A percentile compares a stretch with the other conserved stretches of the same genome.
These are phyloP conservation scores for Ceraclea dissimilis DNA, from an alignment of 2,888 invertebrate species.

Conservation along the genomic window DNA sequence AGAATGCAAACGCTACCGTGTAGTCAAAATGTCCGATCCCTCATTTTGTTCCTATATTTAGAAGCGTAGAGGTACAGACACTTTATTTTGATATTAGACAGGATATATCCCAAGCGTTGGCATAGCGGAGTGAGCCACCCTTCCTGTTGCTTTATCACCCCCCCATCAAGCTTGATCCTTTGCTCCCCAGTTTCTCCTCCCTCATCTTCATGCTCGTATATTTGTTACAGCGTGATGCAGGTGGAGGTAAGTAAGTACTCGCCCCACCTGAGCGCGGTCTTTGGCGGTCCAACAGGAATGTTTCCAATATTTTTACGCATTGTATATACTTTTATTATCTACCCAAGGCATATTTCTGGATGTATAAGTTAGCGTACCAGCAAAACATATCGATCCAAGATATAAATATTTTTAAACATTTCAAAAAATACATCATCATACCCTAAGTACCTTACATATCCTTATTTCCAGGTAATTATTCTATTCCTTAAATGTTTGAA, in stretches of 20 bases:
- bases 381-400: too few relatives aligned
- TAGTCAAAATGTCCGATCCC: neutral
- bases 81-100: neutral
- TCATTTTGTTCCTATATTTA: neutral
- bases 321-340: neutral
- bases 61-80: neutral
- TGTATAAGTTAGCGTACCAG: too few relatives aligned
- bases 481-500: too few relatives aligned
- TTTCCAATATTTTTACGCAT: neutral
- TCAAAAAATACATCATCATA: too few relatives aligned
- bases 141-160: constrained; percentile 18
- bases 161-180: constrained; percentile 9
- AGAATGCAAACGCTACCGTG: neutral
- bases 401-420: too few relatives aligned
- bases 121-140: constrained; percentile 4
- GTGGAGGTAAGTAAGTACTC: constrained; percentile 1
- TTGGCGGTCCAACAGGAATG: neutral
- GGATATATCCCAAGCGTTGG: neutral
- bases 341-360: neutral
- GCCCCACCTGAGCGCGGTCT: constrained; percentile 6
- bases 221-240: constrained; percentile 11
- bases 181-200: neutral
- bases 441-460: too few relatives aligned
- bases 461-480: too few relatives aligned
- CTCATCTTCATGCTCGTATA: constrained; percentile 4